Evolutionary conservation across 2,888 invertebrate genomes (phyloP).

Genomic region (Phaonia tiefii): DNA sequence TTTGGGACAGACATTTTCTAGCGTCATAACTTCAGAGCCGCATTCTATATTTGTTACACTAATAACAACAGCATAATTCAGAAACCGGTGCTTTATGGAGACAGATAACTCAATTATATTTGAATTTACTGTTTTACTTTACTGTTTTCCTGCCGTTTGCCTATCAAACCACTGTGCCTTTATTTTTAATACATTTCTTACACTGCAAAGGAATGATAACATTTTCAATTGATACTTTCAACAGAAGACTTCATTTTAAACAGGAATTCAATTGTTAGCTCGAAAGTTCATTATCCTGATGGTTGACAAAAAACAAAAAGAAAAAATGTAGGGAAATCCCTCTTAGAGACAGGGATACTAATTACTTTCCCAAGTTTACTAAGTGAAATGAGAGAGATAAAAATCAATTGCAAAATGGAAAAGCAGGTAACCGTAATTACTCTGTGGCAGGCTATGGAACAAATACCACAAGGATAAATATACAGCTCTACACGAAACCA

Average conservation of each 20-base stretch:
- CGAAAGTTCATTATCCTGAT: constrained; percentile 44
- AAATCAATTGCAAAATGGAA: neutral
- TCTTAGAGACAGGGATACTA: constrained; percentile 1
- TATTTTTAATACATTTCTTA: too few relatives aligned
- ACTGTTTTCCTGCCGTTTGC: too few relatives aligned
- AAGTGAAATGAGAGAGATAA: neutral
- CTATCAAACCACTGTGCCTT: too few relatives aligned
- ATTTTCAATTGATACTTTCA: constrained; percentile 47
- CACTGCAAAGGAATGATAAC: constrained; percentile 32
- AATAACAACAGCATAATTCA: too few relatives aligned
- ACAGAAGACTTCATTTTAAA: neutral
- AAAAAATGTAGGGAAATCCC: neutral
- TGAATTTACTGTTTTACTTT: too few relatives aligned
- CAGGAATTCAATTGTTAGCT: constrained; percentile 49
- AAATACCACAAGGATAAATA: neutral
- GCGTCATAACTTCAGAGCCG: too few relatives aligned
- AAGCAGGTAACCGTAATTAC: neutral
- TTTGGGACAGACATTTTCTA: too few relatives aligned
- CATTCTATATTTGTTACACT: too few relatives aligned
- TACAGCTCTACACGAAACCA: too few relatives aligned
- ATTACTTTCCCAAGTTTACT: constrained; percentile 13
- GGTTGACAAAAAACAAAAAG: constrained; percentile 40
- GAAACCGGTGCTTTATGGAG: too few relatives aligned
- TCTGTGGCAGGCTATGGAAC: neutral
- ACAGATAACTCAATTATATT: too few relatives aligned